Evolutionary conservation across 2,113 vertebrate species (phyloP).

Genomic region (Geococcyx californianus): DNA sequence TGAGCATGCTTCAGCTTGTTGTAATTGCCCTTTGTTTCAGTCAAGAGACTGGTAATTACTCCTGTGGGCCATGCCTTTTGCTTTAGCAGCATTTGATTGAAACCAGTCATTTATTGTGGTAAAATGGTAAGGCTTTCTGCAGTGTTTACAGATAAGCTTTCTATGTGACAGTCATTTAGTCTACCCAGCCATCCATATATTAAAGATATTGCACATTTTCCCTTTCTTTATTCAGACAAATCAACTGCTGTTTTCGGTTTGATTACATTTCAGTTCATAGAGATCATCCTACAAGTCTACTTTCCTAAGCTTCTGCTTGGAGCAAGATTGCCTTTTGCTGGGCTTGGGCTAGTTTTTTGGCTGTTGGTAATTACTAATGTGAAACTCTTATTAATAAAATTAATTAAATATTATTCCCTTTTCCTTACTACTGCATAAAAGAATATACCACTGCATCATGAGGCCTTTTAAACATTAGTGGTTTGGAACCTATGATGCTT

Average conservation of each 20-base stretch:
- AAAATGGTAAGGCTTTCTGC: constrained; percentile 61
- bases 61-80: constrained; percentile 67
- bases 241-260: constrained; percentile 55
- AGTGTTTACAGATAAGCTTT: constrained; percentile 76
- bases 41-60: constrained; percentile 73
- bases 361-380: neutral
- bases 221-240: constrained; percentile 47
- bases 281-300: neutral
- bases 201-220: constrained; percentile 60
- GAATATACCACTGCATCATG: neutral
- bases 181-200: constrained; percentile 64
- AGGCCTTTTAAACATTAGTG: neutral
- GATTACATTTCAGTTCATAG: constrained; percentile 21
- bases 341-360: neutral
- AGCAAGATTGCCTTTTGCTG: neutral
- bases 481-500: neutral
- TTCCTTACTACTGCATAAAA: neutral
- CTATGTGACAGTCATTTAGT: constrained; percentile 63
- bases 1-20: constrained; percentile 42
- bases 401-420: neutral
- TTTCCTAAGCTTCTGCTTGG: neutral
- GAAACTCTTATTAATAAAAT: neutral
- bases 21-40: constrained; percentile 75
- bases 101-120: constrained; percentile 73
- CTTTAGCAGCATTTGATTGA: constrained; percentile 71